Evolutionary conservation across 2,888 invertebrate genomes (phyloP).

Genomic region (Molanna angustata): DNA sequence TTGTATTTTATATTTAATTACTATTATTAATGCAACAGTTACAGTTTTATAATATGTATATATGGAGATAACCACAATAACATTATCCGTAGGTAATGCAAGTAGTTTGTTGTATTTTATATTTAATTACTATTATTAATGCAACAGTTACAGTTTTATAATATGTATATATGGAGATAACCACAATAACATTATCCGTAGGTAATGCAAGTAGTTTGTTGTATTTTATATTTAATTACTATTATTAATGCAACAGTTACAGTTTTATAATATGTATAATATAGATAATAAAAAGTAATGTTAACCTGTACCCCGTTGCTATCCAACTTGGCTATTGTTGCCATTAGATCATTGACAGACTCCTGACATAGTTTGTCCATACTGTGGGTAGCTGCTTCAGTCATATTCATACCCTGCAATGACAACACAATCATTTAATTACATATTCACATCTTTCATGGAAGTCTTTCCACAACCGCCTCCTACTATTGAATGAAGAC

Average conservation of each 20-base stretch:
- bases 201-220: neutral
- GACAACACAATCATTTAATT: too few species aligned
- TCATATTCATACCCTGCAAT: slow-evolving; percentile 46
- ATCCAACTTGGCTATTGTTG: slow-evolving; percentile 82
- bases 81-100: too few species aligned
- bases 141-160: neutral
- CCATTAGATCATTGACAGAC: slow-evolving; percentile 82
- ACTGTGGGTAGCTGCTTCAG: slow-evolving; percentile 59
- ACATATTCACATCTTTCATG: too few species aligned
- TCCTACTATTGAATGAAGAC: too few species aligned
- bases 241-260: neutral
- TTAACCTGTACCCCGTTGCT: slow-evolving; percentile 79
- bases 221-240: neutral
- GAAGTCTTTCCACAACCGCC: too few species aligned
- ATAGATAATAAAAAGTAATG: slow-evolving; percentile 41
- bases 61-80: too few species aligned
- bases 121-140: too few species aligned
- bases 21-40: too few species aligned
- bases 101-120: too few species aligned
- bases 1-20: too few species aligned
- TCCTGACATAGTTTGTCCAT: slow-evolving; percentile 83
- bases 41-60: too few species aligned
- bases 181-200: too few species aligned
- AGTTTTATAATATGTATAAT: neutral
- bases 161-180: neutral